A percentile compares a stretch with the other conserved stretches of the same genome.
Conservation (phyloP, 2,888 invertebrate species). For the Oscheius myriophilus region DNA sequence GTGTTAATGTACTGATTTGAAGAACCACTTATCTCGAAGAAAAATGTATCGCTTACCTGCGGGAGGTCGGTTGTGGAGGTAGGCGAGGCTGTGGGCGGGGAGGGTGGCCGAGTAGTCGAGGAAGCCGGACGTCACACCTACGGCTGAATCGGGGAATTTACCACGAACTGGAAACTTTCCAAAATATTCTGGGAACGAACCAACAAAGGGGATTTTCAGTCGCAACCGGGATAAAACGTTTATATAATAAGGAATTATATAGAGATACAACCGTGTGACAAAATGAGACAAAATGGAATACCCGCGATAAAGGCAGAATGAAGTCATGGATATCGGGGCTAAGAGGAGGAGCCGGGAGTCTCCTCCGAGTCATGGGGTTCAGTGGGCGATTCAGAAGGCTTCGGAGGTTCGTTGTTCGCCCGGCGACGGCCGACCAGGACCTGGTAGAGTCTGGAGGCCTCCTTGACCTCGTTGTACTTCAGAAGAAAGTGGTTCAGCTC, state of each 20-base stretch:
- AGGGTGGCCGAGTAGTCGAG: constrained; percentile 54
- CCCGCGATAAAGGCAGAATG: neutral
- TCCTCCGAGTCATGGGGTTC: no score
- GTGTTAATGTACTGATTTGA: no score
- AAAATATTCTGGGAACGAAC: no score
- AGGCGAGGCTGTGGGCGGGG: constrained; percentile 34
- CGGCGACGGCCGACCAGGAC: no score
- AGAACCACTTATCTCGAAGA: no score
- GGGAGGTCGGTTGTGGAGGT: constrained; percentile 47
- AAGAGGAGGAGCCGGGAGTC: no score
- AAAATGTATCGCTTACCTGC: constrained; percentile 38
- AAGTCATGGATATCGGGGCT: no score
- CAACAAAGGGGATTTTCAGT: neutral
- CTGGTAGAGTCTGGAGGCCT: constrained; percentile 25
- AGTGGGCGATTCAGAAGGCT: no score
- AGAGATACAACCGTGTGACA: neutral
- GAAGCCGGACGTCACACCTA: constrained; percentile 30
- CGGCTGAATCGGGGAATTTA: no score
- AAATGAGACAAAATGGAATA: constrained; percentile 1
- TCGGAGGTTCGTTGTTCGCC: no score
- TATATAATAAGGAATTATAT: neutral
- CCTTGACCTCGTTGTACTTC: constrained; percentile 15
- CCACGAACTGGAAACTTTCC: no score
- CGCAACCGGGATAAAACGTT: no score
- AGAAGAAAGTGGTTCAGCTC: constrained; percentile 7